Evolutionary conservation across 1,140 invertebrate genomes (phyloP), one percentile per base, ranked within the genome.

Genomic region (Bombus sibiricus): DNA sequence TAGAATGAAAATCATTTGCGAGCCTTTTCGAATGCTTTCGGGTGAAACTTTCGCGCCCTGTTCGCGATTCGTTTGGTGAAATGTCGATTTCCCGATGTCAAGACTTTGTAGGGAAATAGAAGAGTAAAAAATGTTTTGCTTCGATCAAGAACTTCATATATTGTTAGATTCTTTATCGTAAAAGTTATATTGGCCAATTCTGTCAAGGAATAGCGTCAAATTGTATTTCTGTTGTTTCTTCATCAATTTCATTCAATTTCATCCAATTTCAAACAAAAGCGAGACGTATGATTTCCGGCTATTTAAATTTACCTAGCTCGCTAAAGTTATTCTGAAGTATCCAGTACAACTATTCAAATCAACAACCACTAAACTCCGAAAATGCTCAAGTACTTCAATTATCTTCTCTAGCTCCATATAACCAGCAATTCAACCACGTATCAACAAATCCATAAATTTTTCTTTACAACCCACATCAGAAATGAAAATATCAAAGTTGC

Each of bases 401-500:
- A 39, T 13, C 68, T 32, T 37, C 66, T 12, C 10, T 3, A 8
- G 6, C 47, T 22, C 6, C 47, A 53, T 53, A 4, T 12, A 12
- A 37, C 18, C 6, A 34, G 32, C 6, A 3, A 3, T 34, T 34
- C 3, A 37, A 72, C 13, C 12, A 8, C 28, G 37, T 18, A n/a
- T 72, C 69, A 39, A n/a, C 28, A 13, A 72, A 41, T 5, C 15
- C 75, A 62, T 77, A 62, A 77, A 77, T 77, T 37, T 18, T 39
- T 6, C 28, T 15, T 10, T 12, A 9, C 47, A 12, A 3, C 2
- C 3, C 10, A 13, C 22, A 2, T 3, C 28, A 32, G 72, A 43
- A 82, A 82, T 76, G 81, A 82, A 82, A 82, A 75, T 82, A 82
- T 82, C 81, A 82, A 62, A 75, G 25, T 43, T 6, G 12, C 34